A percentile compares a stretch with the other conserved stretches of the same genome.
These are phyloP conservation scores for Morpho deidamia DNA, from an alignment of 2,888 invertebrate species.

Conservation along the genomic window DNA sequence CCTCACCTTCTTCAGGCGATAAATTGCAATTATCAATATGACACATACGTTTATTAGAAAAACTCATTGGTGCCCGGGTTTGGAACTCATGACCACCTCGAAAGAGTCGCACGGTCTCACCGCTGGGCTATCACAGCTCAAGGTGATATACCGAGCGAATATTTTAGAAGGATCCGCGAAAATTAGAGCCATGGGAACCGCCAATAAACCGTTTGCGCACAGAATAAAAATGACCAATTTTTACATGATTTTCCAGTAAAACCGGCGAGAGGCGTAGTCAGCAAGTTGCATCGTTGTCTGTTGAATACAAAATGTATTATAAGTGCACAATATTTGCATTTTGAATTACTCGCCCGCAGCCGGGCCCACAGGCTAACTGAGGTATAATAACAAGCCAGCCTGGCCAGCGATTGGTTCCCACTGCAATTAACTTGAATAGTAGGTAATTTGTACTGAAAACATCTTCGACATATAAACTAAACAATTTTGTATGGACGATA, in stretches of 20 bases:
- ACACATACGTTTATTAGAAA: too few relatives aligned
- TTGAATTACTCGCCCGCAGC: slow-evolving; percentile 68
- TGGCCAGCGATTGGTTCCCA: slow-evolving; percentile 15
- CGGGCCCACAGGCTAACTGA: neutral
- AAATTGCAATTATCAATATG: too few relatives aligned
- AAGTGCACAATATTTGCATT: slow-evolving; percentile 74
- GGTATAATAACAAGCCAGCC: slow-evolving; percentile 4
- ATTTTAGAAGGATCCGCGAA: slow-evolving; percentile 58
- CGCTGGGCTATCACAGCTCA: too few relatives aligned
- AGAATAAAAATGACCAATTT: slow-evolving; percentile 71
- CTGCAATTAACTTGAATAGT: slow-evolving; percentile 16
- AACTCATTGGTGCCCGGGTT: too few relatives aligned
- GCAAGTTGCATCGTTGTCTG: slow-evolving; percentile 51
- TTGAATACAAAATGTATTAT: slow-evolving; percentile 73
- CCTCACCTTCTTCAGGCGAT: too few relatives aligned
- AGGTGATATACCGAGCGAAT: slow-evolving; percentile 14
- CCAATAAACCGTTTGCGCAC: slow-evolving; percentile 63
- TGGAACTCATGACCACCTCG: too few relatives aligned
- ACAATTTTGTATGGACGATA: too few relatives aligned
- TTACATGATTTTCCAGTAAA: slow-evolving; percentile 76
- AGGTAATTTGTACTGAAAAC: slow-evolving; percentile 5
- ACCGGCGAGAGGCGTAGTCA: slow-evolving; percentile 59
- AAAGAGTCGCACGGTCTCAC: too few relatives aligned
- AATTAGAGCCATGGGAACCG: slow-evolving; percentile 75
- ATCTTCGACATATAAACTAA: neutral